Conservation (phyloP, 2,113 vertebrate species). For the Heloderma charlesbogerti region DNA sequence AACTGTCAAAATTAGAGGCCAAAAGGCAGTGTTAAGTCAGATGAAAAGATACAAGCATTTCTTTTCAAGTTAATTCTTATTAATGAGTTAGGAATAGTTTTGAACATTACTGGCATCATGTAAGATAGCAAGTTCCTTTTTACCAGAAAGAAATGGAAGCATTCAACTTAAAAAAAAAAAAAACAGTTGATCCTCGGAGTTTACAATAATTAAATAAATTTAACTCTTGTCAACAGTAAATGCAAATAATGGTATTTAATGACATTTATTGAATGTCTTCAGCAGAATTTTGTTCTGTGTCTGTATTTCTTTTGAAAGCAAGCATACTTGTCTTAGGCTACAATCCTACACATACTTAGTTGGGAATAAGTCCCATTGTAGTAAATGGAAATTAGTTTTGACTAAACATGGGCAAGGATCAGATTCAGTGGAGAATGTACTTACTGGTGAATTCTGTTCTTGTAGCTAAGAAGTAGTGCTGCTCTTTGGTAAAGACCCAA, state of each 20-base stretch:
- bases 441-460: neutral
- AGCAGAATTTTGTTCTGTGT: neutral
- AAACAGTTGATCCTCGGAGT: neutral
- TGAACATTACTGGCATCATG: slow-evolving; percentile 10
- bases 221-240: neutral
- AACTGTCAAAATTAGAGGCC: slow-evolving; percentile 50
- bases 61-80: slow-evolving; percentile 51
- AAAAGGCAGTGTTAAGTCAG: slow-evolving; percentile 54
- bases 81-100: slow-evolving; percentile 40
- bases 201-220: neutral
- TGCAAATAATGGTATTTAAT: neutral
- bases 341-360: neutral
- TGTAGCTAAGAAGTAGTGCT: neutral
- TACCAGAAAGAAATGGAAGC: neutral
- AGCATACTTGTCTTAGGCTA: neutral
- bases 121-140: neutral
- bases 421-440: neutral
- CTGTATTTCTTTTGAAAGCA: neutral
- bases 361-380: neutral
- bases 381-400: neutral
- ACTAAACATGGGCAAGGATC: neutral
- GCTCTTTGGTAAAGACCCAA: neutral
- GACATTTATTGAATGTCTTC: neutral
- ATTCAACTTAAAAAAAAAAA: slow-evolving; percentile 21
- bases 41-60: slow-evolving; percentile 56